These are phyloP conservation scores for rabbit (Oryctolagus cuniculus) DNA, from an alignment of 2,113 vertebrate genomes.

Conservation along the genomic window DNA sequence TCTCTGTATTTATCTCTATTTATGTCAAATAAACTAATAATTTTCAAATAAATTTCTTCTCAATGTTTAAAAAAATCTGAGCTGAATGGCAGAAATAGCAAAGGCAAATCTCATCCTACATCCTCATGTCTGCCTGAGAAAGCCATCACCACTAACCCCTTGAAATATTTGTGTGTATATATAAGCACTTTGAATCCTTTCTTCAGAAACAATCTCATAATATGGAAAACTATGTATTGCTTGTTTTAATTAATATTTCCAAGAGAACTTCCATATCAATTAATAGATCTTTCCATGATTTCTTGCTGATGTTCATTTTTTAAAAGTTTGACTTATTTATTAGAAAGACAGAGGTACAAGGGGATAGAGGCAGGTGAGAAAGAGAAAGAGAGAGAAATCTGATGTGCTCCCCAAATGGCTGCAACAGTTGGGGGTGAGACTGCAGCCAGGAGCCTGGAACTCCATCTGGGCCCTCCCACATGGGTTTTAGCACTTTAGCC, in stretches of 20 bases:
- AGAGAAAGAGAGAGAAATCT: no score
- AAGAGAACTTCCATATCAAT: neutral
- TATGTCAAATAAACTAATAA: no score
- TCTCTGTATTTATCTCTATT: no score
- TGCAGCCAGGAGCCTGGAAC: no score
- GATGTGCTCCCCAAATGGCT: no score
- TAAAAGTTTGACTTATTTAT: no score
- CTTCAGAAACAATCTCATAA: neutral
- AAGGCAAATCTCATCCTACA: neutral
- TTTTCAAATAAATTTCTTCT: neutral
- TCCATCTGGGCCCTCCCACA: no score
- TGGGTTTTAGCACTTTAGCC: no score
- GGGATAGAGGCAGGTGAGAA: no score
- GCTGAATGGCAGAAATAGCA: neutral
- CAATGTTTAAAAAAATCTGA: neutral
- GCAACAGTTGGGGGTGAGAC: no score
- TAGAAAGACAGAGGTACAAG: no score
- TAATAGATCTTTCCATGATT: neutral
- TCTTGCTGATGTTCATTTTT: neutral
- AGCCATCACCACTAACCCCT: neutral
- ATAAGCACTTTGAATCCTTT: neutral
- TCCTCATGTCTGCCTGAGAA: neutral
- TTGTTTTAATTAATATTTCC: neutral
- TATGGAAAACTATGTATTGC: neutral
- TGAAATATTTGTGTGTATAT: neutral